A percentile compares a stretch with the other conserved stretches of the same genome.
These are phyloP conservation scores for Synergus japonicus DNA, from an alignment of 2,888 invertebrate genomes.

Conservation along the genomic window DNA sequence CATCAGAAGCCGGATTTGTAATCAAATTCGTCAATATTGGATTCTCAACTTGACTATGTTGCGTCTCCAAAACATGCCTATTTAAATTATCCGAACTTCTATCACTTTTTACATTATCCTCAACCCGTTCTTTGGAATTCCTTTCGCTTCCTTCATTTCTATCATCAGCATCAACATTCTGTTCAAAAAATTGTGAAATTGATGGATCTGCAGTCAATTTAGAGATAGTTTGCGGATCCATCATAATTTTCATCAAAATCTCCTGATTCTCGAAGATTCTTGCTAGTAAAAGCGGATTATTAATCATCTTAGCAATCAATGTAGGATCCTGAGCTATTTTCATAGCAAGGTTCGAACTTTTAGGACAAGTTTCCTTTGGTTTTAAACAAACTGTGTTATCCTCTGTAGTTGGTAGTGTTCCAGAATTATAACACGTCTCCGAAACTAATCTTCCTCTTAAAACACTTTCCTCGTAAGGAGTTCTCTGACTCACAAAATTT, in stretches of 20 bases:
- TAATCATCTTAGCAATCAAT: slow-evolving; percentile 64
- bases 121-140: slow-evolving; percentile 37
- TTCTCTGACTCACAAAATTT: neutral
- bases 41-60: slow-evolving; percentile 65
- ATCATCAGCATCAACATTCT: slow-evolving; percentile 46
- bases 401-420: neutral
- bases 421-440: neutral
- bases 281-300: slow-evolving; percentile 66
- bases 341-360: slow-evolving; percentile 52
- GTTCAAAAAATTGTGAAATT: slow-evolving; percentile 64
- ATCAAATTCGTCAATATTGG: slow-evolving; percentile 72
- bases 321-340: slow-evolving; percentile 63
- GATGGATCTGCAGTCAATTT: slow-evolving; percentile 69
- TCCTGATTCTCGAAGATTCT: slow-evolving; percentile 69
- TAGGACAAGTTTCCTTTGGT: slow-evolving; percentile 55
- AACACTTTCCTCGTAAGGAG: neutral
- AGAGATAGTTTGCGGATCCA: slow-evolving; percentile 61
- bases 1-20: slow-evolving; percentile 67
- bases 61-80: slow-evolving; percentile 61
- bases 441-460: neutral
- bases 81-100: slow-evolving; percentile 61
- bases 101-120: slow-evolving; percentile 50
- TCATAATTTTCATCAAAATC: slow-evolving; percentile 65
- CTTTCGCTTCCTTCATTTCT: slow-evolving; percentile 17
- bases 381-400: slow-evolving; percentile 23